phyloP scores from a whole-genome alignment of 1,140 invertebrate genomes.

The Drosophila nigrodunni region DNA sequence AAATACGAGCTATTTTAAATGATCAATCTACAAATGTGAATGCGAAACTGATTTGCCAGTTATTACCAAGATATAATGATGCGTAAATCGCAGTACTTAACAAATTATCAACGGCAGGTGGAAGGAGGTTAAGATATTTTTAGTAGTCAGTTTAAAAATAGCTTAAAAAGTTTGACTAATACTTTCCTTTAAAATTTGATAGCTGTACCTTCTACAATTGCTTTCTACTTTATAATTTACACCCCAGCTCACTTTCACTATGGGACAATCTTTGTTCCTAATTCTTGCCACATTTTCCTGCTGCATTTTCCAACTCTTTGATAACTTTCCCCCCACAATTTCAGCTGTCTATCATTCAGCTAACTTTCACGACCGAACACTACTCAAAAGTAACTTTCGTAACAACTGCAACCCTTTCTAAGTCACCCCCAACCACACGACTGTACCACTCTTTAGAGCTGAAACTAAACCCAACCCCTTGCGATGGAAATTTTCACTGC shows the following conservation, averaged over 20 bases:
- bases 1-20: conserved; percentile 68
- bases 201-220: too few species aligned
- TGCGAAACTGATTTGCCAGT: not conserved
- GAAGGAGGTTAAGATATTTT: too few species aligned
- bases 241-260: too few species aligned
- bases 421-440: not conserved
- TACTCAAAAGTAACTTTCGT: conserved; percentile 43
- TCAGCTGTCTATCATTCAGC: conserved; percentile 12
- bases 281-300: not conserved
- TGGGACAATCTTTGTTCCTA: too few species aligned
- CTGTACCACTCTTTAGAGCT: conserved; percentile 27
- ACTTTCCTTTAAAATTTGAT: too few species aligned
- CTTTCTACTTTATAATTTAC: too few species aligned
- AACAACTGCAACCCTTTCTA: conserved; percentile 44
- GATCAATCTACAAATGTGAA: conserved; percentile 32
- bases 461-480: conserved; percentile 42
- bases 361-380: conserved; percentile 48
- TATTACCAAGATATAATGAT: conserved; percentile 25
- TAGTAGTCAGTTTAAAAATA: too few species aligned
- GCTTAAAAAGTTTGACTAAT: too few species aligned
- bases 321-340: not conserved
- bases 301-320: not conserved
- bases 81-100: conserved; percentile 1
- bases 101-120: not conserved
- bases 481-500: conserved; percentile 59